Evolutionary conservation across 1,140 invertebrate genomes (phyloP), one percentile per base, ranked within the genome.

Genomic region (Drosophila melanica): DNA sequence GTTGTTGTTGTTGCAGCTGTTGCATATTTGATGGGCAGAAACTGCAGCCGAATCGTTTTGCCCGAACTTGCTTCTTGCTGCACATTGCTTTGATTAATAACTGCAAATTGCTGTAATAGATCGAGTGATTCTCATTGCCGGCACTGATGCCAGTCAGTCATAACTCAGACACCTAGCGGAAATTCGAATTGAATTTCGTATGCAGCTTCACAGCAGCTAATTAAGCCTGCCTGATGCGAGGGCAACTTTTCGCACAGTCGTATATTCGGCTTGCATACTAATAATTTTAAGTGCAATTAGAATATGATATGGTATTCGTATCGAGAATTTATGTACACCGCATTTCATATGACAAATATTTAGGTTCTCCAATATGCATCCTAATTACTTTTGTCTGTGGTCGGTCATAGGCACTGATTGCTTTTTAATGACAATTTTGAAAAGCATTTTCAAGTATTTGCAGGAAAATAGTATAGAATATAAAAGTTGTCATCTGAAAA

Each of bases 51-150:
- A 37, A 14, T 30, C 12, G 64, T 53, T 16, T n/a, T n/a, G 10
- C 2, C 48, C 9, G 4, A 23, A 41, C 27, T 44, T 44, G 23
- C 30, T 47, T 23, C 27, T 35, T 35, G 35, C 6, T 72, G 62
- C 65, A 80, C 79, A 76, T 64, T 50, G 58, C 72, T 59, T 85
- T 85, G 82, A 86, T 86, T 86, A 86, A 87, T 87, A 87, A 87
- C 82, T 82, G 75, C 79, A 87, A 86, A 86, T 86, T 79, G 82
- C 75, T 75, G 77, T 86, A 86, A 87, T 85, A 79, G 79, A 82
- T 86, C 79, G 69, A 65, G 50, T 82, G 84, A 87, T 87, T 87
- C 75, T 54, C 62, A 75, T 65, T 68, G 69, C 51, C 23, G 53
- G 42, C 51, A 44, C 45, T 39, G 16, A 14, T 42, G 50, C 58